These are phyloP conservation scores for Bedellia somnulentella DNA, from an alignment of 2,888 invertebrate species.

Conservation along the genomic window DNA sequence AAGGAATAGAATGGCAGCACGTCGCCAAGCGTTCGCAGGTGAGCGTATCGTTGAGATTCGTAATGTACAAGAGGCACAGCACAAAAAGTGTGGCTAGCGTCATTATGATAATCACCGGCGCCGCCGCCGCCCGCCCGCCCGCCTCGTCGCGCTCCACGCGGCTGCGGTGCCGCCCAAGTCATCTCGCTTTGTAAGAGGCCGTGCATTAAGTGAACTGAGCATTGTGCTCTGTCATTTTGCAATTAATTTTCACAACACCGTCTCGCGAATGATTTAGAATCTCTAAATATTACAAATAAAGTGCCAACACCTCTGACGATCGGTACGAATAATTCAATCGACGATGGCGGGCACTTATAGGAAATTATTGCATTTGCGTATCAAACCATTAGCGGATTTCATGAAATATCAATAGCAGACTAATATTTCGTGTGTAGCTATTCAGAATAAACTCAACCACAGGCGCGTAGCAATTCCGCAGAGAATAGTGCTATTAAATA, in stretches of 20 bases:
- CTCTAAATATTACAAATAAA: conserved; percentile 11
- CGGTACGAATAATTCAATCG: too few species aligned
- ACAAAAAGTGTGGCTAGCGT: conserved; percentile 54
- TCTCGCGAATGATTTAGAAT: conserved; percentile 27
- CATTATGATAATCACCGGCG: conserved; percentile 58
- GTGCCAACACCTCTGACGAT: too few species aligned
- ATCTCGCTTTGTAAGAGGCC: conserved; percentile 55
- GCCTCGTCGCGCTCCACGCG: conserved; percentile 23
- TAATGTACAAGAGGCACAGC: conserved; percentile 29
- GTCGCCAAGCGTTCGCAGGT: too few species aligned
- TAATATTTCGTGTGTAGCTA: conserved; percentile 38
- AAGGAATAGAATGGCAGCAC: conserved; percentile 7
- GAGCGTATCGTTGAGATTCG: conserved; percentile 47
- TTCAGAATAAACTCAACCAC: conserved; percentile 42
- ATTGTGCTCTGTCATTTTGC: conserved; percentile 52
- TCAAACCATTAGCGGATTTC: too few species aligned
- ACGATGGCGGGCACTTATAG: too few species aligned
- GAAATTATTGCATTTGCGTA: too few species aligned
- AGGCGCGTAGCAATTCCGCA: conserved; percentile 40
- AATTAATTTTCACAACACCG: conserved; percentile 48
- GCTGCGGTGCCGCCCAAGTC: conserved; percentile 43
- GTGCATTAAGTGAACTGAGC: conserved; percentile 49
- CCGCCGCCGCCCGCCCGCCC: conserved; percentile 11
- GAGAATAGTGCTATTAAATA: conserved; percentile 51
- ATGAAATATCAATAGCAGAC: conserved; percentile 19